These are phyloP conservation scores for Eremobia ochroleuca DNA, from an alignment of 2,888 invertebrate genomes.

Conservation along the genomic window DNA sequence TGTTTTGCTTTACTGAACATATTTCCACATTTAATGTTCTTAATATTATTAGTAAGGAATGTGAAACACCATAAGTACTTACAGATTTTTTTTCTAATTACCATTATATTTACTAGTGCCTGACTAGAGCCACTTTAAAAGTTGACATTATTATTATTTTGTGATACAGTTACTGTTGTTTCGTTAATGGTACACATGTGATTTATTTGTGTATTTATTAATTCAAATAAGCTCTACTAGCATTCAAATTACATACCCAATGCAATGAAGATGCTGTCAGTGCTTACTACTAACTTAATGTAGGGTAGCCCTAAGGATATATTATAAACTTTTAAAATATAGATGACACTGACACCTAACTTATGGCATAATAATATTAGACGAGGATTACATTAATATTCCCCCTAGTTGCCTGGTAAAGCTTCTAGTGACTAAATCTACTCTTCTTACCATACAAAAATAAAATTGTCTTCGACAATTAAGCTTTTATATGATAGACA, in stretches of 20 bases:
- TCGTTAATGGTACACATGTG: constrained; percentile 61
- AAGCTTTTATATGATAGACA: constrained; percentile 83
- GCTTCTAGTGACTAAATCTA: constrained; percentile 84
- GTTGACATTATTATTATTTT: constrained; percentile 24
- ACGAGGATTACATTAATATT: constrained; percentile 71
- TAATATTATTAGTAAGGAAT: constrained; percentile 49
- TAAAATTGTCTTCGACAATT: constrained; percentile 89
- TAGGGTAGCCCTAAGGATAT: constrained; percentile 30
- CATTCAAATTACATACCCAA: constrained; percentile 40
- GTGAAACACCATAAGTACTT: constrained; percentile 41
- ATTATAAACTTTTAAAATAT: constrained; percentile 55
- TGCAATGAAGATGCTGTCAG: constrained; percentile 45
- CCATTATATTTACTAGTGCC: constrained; percentile 20
- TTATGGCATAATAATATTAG: constrained; percentile 74
- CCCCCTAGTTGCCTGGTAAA: constrained; percentile 85
- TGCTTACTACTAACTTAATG: constrained; percentile 40
- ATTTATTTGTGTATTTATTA: constrained; percentile 64
- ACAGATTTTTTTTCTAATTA: constrained; percentile 3
- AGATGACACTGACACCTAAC: constrained; percentile 71
- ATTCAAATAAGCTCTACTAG: constrained; percentile 44
- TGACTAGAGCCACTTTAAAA: constrained; percentile 59
- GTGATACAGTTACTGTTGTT: constrained; percentile 28
- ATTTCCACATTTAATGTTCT: constrained; percentile 23
- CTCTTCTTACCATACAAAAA: constrained; percentile 85
- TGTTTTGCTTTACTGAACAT: constrained; percentile 7